Base-by-base conservation (phyloP, 2,888 invertebrate genomes). In the Cyclophora albipunctata region DNA sequence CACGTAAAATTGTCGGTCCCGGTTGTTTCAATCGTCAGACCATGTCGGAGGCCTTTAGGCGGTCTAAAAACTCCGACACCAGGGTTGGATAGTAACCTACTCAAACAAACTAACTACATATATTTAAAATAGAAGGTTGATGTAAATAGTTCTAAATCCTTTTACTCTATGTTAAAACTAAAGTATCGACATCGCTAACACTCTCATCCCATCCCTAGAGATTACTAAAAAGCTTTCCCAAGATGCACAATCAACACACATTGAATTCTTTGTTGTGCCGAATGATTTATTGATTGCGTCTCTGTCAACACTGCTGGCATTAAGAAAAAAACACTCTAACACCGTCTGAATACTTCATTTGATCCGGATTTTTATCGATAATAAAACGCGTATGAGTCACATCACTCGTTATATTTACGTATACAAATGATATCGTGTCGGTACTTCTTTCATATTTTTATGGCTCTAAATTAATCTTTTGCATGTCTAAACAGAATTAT, bases 241-340 rank as follows among this genome's bases (percentile, higher is more conserved):
- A 84, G 83, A 81, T 78, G 81, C 82, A 88, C 86, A 88, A 88
- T 88, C 87, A 87, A 84, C 85, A 83, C 85, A 85, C 86, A 87
- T 86, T 87, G 84, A 88, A 83, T 72, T 76, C 83, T 82, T 86
- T 87, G 84, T 86, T 69, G 72, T 63, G 64, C 71, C 78, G 78
- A 85, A 84, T 88, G 87, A 88, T 88, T 88, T 88, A 88, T 88
- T 86, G 88, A 88, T 85, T 83, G 81, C 85, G 78, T 82, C 83
- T 86, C 87, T 88, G 88, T 88, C 88, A 88, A 87, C 88, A 87
- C 81, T 68, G 73, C 79, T 73, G 79, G 80, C 79, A 81, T 57
- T 55, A 54, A 40, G 3, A 43, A 44, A 52, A 53, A 53, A 48
- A 20, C 20, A 20, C 71, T 79, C 78, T 37, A 78, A 80, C 79